These are phyloP conservation scores for Zophobas morio DNA, from an alignment of 1,140 invertebrate species.

Conservation along the genomic window DNA sequence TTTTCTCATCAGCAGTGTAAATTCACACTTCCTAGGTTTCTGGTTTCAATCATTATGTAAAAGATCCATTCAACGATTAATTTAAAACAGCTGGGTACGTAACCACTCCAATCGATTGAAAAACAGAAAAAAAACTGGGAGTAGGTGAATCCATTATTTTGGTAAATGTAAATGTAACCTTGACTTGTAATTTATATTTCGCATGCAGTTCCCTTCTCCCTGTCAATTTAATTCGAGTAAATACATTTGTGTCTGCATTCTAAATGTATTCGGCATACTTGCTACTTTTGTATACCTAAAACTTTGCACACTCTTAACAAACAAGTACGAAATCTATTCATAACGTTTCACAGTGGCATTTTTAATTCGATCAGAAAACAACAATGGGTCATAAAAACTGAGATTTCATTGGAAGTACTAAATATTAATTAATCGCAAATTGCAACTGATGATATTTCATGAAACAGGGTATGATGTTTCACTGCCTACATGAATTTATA, in stretches of 20 bases:
- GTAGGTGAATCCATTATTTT: neutral
- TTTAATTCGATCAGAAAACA: too few species aligned
- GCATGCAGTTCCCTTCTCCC: neutral
- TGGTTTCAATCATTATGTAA: neutral
- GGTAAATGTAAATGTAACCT: neutral
- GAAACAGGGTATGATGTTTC: too few species aligned
- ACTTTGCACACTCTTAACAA: too few species aligned
- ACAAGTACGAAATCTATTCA: too few species aligned
- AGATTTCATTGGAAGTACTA: too few species aligned
- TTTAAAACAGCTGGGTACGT: neutral
- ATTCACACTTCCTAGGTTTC: constrained; percentile 3
- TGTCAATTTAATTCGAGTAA: neutral
- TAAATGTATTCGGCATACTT: too few species aligned
- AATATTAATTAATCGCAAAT: too few species aligned
- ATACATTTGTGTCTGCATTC: neutral
- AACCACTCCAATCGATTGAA: neutral
- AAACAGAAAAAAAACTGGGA: neutral
- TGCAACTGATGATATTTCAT: too few species aligned
- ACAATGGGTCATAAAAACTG: too few species aligned
- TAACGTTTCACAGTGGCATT: too few species aligned
- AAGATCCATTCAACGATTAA: neutral
- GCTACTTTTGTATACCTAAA: too few species aligned
- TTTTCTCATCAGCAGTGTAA: constrained; percentile 3
- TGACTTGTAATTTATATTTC: neutral
- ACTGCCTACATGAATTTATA: too few species aligned